Evolutionary conservation across 1,140 invertebrate species (phyloP).

Genomic region (Drosophila setifemur): DNA sequence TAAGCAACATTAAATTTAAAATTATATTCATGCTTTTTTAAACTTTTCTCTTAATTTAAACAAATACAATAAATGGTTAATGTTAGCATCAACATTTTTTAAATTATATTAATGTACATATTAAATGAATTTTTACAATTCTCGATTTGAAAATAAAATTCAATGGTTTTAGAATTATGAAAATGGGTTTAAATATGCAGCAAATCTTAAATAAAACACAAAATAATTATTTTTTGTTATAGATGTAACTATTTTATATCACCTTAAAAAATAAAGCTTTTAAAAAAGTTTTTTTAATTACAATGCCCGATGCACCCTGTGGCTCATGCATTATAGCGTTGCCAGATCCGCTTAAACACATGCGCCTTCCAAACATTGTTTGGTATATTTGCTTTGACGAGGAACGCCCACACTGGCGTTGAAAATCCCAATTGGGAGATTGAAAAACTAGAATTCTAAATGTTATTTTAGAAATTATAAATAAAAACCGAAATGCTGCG

Average conservation of each 20-base stretch:
- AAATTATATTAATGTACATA: no score
- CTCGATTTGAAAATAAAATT: no score
- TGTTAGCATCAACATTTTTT: no score
- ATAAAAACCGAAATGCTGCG: slow-evolving; percentile 68
- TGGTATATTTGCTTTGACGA: background rate
- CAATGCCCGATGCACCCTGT: background rate
- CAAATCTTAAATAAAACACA: no score
- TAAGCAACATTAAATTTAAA: background rate
- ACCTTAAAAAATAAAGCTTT: background rate
- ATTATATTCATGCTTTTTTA: no score
- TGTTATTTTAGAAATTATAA: slow-evolving; percentile 36
- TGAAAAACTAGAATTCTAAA: slow-evolving; percentile 2
- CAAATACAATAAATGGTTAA: no score
- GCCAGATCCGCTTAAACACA: background rate
- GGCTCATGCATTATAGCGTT: background rate
- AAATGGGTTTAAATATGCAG: no score
- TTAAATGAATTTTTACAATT: no score
- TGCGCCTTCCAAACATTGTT: background rate
- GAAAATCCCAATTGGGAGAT: background rate
- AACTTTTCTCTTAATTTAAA: no score
- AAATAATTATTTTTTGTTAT: no score
- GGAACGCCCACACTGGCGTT: background rate
- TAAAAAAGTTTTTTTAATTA: background rate
- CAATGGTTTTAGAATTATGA: no score
- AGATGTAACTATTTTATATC: no score